Base-by-base conservation (phyloP, 2,113 vertebrate genomes). In the Miniopterus natalensis region DNA sequence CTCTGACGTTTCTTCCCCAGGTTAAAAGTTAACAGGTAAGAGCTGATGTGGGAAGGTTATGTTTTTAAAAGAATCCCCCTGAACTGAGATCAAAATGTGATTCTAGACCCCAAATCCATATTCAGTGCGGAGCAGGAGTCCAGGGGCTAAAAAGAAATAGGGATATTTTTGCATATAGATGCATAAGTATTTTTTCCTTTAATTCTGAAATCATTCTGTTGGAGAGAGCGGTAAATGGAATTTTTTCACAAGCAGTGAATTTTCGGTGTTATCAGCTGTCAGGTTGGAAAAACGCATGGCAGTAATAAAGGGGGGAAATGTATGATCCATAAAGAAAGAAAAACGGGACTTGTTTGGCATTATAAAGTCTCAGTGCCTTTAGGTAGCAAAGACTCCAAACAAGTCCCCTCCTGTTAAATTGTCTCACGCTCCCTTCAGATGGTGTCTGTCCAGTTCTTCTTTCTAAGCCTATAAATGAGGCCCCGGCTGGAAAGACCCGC, bases 311-410 rank as follows among this genome's bases (percentile, higher is more conserved):
- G 66, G 61, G n/a, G 77, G 90, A 90, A 96, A 97, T 98, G 98
- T 96, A 97, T 95, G 94, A 97, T 96, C 97, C 97, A 98, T 98
- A 98, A 98, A 98, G 98, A 98, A 98, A 97, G 96, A 97, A 97
- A 98, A 98, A 97, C 10, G 55, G 94, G 83, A 89, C 93, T 95
- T 97, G 92, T 97, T 97, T 96, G 96, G 92, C 94, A 95, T 96
- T 97, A 97, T 97, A 97, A 97, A 98, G 97, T 98, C 98, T 97
- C 97, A 98, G 98, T 92, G 95, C 94, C 88, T 95, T 91, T 92
- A 96, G 96, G 96, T 94, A 95, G 88, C 95, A 93, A 96, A 94
- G 79, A 92, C 84, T 97, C 47, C 83, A 97, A 95, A 97, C 92
- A 94, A 97, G 96, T 94, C 14, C 31, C 88, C 45, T 93, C 73